Evolutionary conservation across 2,888 invertebrate species (phyloP).

Genomic region (Acholoe squamosa): DNA sequence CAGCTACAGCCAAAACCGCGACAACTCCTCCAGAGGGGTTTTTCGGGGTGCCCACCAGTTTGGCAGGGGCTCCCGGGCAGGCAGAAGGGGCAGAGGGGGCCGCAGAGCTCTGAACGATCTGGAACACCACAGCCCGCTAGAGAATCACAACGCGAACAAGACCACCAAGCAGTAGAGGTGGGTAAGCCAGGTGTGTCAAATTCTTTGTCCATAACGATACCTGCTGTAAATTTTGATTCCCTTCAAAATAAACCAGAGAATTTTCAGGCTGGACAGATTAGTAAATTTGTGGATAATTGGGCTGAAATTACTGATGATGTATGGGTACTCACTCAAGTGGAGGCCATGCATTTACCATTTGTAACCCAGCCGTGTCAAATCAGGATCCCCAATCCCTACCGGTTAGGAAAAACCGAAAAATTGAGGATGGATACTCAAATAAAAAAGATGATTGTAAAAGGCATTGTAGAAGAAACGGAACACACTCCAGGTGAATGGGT

Average conservation of each 20-base stretch:
- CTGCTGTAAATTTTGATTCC: no score
- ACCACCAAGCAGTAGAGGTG: no score
- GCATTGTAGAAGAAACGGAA: neutral
- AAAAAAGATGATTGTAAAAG: neutral
- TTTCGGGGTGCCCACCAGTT: no score
- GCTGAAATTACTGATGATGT: neutral
- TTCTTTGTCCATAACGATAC: neutral
- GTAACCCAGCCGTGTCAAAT: neutral
- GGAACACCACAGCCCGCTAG: neutral
- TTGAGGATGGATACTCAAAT: neutral
- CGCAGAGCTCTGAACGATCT: neutral
- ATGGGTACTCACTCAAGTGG: neutral
- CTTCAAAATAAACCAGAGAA: neutral
- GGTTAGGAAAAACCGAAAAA: neutral
- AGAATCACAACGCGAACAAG: neutral
- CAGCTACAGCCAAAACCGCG: no score
- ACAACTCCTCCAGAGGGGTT: no score
- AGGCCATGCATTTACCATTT: neutral
- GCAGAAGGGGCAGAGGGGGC: neutral
- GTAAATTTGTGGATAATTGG: neutral
- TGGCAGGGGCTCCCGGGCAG: no score
- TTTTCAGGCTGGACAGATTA: neutral
- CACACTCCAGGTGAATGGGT: slow-evolving; percentile 19
- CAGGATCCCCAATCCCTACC: neutral
- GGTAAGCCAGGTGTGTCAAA: neutral